These are phyloP conservation scores for Oryzias celebensis DNA, from an alignment of 2,113 vertebrate genomes.

Conservation along the genomic window DNA sequence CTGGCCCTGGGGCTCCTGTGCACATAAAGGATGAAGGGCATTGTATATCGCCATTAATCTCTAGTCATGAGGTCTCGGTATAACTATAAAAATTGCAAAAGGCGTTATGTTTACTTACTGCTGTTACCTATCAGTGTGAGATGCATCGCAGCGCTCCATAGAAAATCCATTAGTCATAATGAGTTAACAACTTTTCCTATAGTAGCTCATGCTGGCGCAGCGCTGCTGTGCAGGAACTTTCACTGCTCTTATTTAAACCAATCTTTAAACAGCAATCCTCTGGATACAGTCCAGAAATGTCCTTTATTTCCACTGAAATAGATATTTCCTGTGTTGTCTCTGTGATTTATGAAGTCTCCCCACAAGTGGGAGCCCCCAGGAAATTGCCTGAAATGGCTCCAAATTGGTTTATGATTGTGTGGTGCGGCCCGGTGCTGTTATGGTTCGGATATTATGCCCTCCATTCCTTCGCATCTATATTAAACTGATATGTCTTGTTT, in stretches of 20 bases:
- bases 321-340: slow-evolving; percentile 81
- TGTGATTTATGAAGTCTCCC: slow-evolving; percentile 84
- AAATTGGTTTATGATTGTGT: slow-evolving; percentile 85
- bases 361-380: slow-evolving; percentile 80
- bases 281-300: slow-evolving; percentile 71
- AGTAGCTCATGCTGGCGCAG: slow-evolving; percentile 18
- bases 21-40: slow-evolving; percentile 45
- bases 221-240: slow-evolving; percentile 26
- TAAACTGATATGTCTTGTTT: slow-evolving; percentile 81
- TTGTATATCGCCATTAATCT: slow-evolving; percentile 20
- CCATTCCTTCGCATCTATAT: slow-evolving; percentile 77
- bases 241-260: slow-evolving; percentile 56
- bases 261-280: slow-evolving; percentile 57
- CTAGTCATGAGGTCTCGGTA: slow-evolving; percentile 33
- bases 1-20: slow-evolving; percentile 38
- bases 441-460: slow-evolving; percentile 78
- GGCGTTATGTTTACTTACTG: slow-evolving; percentile 16
- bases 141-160: slow-evolving; percentile 19
- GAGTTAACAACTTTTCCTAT: slow-evolving; percentile 49
- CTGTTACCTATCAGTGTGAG: slow-evolving; percentile 24
- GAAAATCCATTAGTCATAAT: slow-evolving; percentile 56
- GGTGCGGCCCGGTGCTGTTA: slow-evolving; percentile 72
- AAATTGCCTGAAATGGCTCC: slow-evolving; percentile 83
- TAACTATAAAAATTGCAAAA: slow-evolving; percentile 15
- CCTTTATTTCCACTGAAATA: slow-evolving; percentile 77